phyloP scores from a whole-genome alignment of 2,888 invertebrate species.

The Keiferia lycopersicella region DNA sequence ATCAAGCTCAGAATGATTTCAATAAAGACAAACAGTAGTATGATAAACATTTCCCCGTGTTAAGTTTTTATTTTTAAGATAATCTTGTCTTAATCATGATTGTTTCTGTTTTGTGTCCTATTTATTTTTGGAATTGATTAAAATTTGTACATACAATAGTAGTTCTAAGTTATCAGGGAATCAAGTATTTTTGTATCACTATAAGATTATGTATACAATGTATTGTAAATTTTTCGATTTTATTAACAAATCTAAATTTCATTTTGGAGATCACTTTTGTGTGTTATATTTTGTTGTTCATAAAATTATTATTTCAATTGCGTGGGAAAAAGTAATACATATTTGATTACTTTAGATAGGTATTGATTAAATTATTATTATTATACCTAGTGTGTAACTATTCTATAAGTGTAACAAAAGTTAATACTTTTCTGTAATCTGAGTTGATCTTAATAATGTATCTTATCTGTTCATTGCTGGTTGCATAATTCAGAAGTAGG shows the following conservation, averaged over 20 bases:
- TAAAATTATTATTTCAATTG: neutral
- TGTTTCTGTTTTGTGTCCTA: neutral
- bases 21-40: conserved; percentile 63
- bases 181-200: conserved; percentile 10
- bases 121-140: neutral
- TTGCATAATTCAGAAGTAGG: neutral
- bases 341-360: neutral
- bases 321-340: neutral
- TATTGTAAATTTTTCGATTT: neutral
- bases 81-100: neutral
- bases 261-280: neutral
- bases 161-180: conserved; percentile 15
- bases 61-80: neutral
- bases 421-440: neutral
- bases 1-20: conserved; percentile 66
- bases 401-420: neutral
- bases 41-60: neutral
- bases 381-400: neutral
- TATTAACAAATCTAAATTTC: neutral
- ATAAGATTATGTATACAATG: neutral
- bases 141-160: conserved; percentile 5
- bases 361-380: neutral
- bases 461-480: neutral
- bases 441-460: neutral
- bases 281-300: neutral